Percentiles rank a stretch among this genome's conserved stretches.
Conservation (phyloP, 2,113 vertebrate genomes). For the Martes martes region DNA sequence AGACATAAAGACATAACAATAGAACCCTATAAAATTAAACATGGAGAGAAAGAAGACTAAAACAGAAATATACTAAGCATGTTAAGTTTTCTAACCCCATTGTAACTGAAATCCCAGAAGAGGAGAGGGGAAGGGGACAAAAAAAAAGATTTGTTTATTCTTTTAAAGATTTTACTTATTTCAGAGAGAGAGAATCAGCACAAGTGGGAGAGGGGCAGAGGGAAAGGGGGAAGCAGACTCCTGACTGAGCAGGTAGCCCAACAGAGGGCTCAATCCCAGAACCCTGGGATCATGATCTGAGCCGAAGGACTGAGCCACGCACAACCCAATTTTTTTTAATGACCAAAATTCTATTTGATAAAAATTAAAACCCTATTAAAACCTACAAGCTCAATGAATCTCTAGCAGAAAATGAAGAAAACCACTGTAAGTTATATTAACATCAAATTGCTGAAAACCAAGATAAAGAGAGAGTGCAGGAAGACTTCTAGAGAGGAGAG, state of each 20-base stretch:
- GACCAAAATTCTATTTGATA: not conserved
- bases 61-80: not conserved
- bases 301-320: not conserved
- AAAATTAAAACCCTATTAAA: slow-evolving; percentile 4
- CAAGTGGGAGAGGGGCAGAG: not conserved
- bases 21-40: not conserved
- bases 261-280: not conserved
- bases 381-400: not conserved
- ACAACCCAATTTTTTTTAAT: not conserved
- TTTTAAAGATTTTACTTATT: not conserved
- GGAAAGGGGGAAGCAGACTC: not conserved
- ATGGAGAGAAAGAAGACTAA: not conserved
- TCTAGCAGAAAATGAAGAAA: not conserved
- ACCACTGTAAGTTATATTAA: not conserved
- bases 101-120: not conserved
- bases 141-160: not conserved
- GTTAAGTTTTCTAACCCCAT: not conserved
- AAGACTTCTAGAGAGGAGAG: not conserved
- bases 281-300: not conserved
- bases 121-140: not conserved
- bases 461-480: not conserved
- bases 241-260: not conserved
- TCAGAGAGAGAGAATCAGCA: not conserved
- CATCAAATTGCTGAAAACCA: not conserved
- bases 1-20: not conserved